Evolutionary conservation across 2,113 vertebrate genomes (phyloP).

Genomic region (Ariopsis seemanni): DNA sequence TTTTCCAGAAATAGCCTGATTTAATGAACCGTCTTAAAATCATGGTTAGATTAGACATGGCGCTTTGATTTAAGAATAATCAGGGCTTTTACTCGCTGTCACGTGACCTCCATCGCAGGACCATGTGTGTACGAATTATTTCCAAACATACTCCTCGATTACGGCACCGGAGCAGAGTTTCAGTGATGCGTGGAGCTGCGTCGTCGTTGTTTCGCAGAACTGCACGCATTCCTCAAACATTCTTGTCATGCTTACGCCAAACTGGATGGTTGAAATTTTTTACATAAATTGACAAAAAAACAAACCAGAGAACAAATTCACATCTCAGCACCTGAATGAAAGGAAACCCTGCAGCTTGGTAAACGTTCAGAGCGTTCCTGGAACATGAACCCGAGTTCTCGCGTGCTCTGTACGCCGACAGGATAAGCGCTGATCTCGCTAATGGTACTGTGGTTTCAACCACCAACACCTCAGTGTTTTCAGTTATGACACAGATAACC

Average conservation of each 20-base stretch:
- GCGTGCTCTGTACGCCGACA: background rate
- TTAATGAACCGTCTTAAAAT: background rate
- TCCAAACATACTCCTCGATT: background rate
- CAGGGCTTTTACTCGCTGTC: background rate
- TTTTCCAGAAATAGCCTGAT: background rate
- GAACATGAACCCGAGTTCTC: background rate
- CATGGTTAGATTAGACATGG: background rate
- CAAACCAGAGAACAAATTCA: background rate
- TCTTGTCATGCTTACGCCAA: background rate
- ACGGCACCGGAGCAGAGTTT: background rate
- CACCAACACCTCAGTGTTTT: background rate
- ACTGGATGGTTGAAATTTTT: background rate
- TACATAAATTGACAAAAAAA: background rate
- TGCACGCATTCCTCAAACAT: background rate
- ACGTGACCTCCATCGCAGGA: background rate
- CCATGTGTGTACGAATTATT: background rate
- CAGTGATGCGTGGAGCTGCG: background rate
- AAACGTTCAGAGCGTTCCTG: background rate
- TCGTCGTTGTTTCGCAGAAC: background rate
- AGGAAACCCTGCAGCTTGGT: background rate
- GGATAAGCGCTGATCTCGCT: background rate
- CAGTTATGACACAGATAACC: background rate
- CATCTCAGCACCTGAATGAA: background rate
- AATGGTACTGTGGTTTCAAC: background rate
- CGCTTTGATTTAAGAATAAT: background rate